phyloP scores from a whole-genome alignment of 2,888 invertebrate genomes.

The Drosophila birchii region DNA sequence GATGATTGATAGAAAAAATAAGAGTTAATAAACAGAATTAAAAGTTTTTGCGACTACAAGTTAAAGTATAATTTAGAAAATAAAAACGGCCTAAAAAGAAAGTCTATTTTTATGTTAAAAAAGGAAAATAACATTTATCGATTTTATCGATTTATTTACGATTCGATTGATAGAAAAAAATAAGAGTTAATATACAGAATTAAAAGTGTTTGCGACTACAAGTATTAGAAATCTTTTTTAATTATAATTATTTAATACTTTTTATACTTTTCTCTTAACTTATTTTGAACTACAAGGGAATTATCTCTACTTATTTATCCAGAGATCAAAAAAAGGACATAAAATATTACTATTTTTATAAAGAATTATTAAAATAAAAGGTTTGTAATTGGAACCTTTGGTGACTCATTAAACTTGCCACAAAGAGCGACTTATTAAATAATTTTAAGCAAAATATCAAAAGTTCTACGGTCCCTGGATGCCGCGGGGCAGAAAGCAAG shows the following conservation, averaged over 20 bases:
- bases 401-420: neutral
- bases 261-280: neutral
- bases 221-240: neutral
- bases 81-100: neutral
- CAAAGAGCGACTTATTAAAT: no score
- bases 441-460: neutral
- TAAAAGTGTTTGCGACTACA: neutral
- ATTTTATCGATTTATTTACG: neutral
- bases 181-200: no score
- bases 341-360: neutral
- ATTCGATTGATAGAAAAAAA: neutral
- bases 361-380: neutral
- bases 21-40: no score
- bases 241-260: neutral
- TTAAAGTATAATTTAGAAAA: neutral
- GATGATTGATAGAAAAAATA: no score
- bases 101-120: neutral
- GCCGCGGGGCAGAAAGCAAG: slow-evolving; percentile 20
- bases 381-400: neutral
- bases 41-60: no score
- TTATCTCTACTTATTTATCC: neutral
- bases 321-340: neutral
- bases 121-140: no score
- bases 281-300: neutral
- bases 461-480: slow-evolving; percentile 2